Base-by-base conservation (phyloP, 37 sponge, comb jelly and placozoan species). In the Cliona cf. orientalis region DNA sequence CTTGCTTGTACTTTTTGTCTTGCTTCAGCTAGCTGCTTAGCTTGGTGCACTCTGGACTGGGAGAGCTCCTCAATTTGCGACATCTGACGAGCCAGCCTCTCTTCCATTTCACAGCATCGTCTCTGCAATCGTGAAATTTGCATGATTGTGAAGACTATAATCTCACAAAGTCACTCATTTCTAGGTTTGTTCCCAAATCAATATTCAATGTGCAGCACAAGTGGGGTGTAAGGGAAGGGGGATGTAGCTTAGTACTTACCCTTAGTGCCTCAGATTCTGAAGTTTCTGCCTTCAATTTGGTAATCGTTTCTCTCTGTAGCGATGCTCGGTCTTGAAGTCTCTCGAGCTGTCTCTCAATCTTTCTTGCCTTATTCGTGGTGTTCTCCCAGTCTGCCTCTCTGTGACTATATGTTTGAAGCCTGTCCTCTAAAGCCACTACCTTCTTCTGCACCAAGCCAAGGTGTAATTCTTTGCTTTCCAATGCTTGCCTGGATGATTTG, bases 381-480 rank as follows among this genome's bases (percentile, higher is more conserved):
- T 59, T 29, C 72, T 82, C 76, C 83, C 61, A 46, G 17, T 91
- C 78, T 2, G 68, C 46, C 46, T 91, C 91, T 38, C 43, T 71
- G 2, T 84, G 69, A 1, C 17, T 66, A 33, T 36, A 59, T 1
- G 42, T 69, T n/a, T 32, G 33, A 21, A 88, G 25, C 40, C 85
- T 35, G 34, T 80, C 89, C 64, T 91, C 86, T 36, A 91, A 37
- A 1, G 53, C 56, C 14, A 46, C 35, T 23, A 91, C 63, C 61
- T 94, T 94, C 83, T 75, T 91, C 74, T 87, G 86, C 66, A 94
- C 53, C 19, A 94, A 49, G 38, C 63, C 61, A 1, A 88, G 43
- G 41, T 94, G 92, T 2, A 94, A 74, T 5, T 87, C 91, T 55
- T 84, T 87, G 58, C 93, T 91, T 38, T 91, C 92, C 42, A 91